These are phyloP conservation scores for Chrysochloris asiatica DNA, from an alignment of 2,113 vertebrate species.

Conservation along the genomic window DNA sequence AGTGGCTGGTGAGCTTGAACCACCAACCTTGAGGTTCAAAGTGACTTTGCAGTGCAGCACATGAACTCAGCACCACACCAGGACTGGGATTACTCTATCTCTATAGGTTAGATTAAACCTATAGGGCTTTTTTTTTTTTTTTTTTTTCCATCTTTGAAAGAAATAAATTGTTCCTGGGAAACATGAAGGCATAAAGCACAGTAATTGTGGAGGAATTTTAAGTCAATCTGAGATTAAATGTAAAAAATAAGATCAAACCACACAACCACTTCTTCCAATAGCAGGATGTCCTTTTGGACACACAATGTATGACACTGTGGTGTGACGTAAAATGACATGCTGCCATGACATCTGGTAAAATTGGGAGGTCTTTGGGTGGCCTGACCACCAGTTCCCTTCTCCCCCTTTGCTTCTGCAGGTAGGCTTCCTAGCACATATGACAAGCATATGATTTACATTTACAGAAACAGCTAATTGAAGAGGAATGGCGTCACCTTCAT, in stretches of 20 bases:
- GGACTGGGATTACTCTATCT: too few species aligned
- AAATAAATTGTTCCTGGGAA: neutral
- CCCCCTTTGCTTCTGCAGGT: too few species aligned
- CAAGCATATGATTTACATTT: too few species aligned
- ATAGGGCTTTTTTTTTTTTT: too few species aligned
- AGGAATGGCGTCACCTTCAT: too few species aligned
- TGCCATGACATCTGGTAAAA: neutral
- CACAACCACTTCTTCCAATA: neutral
- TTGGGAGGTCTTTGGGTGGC: neutral
- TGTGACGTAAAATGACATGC: neutral
- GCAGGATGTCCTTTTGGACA: neutral
- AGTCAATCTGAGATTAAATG: neutral
- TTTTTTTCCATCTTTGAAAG: slow-evolving; percentile 1
- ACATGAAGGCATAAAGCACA: neutral
- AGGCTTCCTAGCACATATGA: neutral
- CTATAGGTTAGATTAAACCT: neutral
- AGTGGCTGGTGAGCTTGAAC: too few species aligned
- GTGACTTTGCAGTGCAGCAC: too few species aligned
- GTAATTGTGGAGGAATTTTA: neutral
- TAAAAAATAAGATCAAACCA: neutral
- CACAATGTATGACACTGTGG: neutral
- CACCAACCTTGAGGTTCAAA: too few species aligned
- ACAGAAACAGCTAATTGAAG: too few species aligned
- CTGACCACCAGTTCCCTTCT: neutral
- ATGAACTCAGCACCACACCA: too few species aligned